Evolutionary conservation across 2,888 invertebrate genomes (phyloP), one percentile per base, ranked within the genome.

Genomic region (Neoscelio sp.): DNA sequence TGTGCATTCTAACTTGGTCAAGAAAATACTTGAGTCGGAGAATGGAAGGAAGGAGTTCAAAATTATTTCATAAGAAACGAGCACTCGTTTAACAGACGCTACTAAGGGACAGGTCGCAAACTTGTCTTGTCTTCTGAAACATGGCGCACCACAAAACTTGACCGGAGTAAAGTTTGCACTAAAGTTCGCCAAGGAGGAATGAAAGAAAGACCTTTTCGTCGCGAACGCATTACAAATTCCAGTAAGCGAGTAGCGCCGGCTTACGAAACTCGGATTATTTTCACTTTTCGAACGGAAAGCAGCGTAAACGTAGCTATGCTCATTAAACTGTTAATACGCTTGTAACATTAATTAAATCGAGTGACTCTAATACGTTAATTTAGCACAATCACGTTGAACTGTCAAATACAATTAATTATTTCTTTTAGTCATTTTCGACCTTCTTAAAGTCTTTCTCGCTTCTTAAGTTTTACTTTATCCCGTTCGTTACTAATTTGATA

Each of bases 141-240:
- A 80, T 58, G 67, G 54, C 60, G 56, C 54, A 54, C 73, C 80
- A 62, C 80, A 71, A 80, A 80, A 80, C 75, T 76, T 80, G 76
- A 76, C 76, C 76, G 76, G 48, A 65, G 62, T 62, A 12, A 67
- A 67, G 67, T 75, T 79, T 68, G 58, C 58, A 40, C 48, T 28
- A 71, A 75, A 80, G 62, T 80, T 80, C 17, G 30, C 60, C 60
- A 65, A 64, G 64, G 44, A 75, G 67, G 54, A 78, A 70, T 54
- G 74, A 70, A 70, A 70, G 70, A 70, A 60, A 42, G 67, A 75
- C 60, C 65, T 71, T 54, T 46, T 35, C 46, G 40, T 64, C 68
- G 38, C 56, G 44, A n/a, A 35, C 54, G 35, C 71, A 75, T 79
- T 79, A 75, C 70, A 60, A 52, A 75, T 75, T 78, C 73, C 28